Evolutionary conservation across 2,797 vertebrate genomes (phyloP).

Genomic region (Sebastes alutus): DNA sequence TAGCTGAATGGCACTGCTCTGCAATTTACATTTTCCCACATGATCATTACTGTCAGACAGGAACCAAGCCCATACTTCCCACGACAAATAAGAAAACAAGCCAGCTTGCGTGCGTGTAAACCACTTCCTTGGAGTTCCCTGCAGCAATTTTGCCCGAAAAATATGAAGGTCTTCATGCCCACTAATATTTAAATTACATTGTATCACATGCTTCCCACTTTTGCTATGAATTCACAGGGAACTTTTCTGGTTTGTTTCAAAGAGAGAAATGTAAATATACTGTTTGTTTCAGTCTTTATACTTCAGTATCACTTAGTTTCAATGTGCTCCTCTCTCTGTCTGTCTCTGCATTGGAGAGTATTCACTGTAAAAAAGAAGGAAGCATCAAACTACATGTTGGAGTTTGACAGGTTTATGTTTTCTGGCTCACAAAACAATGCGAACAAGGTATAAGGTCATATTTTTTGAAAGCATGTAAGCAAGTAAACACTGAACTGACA

Average conservation of each 20-base stretch:
- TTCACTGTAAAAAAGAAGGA: background rate
- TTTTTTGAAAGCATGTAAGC: background rate
- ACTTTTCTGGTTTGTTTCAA: slow-evolving; percentile 9
- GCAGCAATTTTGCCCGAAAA: background rate
- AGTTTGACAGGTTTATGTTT: background rate
- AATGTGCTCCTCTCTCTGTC: background rate
- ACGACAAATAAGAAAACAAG: background rate
- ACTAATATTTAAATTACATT: background rate
- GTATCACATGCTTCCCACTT: background rate
- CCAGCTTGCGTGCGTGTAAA: background rate
- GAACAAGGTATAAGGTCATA: background rate
- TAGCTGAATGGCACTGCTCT: background rate
- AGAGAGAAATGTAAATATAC: slow-evolving; percentile 42
- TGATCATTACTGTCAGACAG: slow-evolving; percentile 1
- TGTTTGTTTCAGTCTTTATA: background rate
- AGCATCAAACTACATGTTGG: background rate
- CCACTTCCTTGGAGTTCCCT: background rate
- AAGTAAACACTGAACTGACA: background rate
- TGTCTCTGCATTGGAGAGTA: background rate
- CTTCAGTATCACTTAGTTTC: background rate
- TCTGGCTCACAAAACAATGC: background rate
- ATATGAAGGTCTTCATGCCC: slow-evolving; percentile 27
- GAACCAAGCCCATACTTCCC: background rate
- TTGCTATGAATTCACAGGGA: background rate
- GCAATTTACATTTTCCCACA: background rate